A percentile compares a stretch with the other conserved stretches of the same genome.
Conservation (phyloP, 2,113 vertebrate genomes). For the Phaethornis superciliosus region DNA sequence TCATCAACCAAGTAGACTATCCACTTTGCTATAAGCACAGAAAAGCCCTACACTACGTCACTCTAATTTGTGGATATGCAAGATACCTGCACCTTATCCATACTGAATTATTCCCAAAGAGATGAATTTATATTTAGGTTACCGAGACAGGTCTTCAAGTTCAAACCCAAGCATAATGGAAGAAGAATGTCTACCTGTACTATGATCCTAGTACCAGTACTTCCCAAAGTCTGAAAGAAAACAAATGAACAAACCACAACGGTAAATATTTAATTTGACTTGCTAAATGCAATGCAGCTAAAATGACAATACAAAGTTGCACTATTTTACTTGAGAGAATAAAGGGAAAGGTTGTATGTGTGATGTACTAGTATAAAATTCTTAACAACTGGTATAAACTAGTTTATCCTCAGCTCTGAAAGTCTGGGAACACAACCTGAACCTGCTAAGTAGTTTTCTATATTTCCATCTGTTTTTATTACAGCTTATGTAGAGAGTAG, state of each 20-base stretch:
- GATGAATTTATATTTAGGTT: background rate
- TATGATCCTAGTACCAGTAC: conserved; percentile 52
- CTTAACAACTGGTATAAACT: background rate
- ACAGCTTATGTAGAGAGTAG: background rate
- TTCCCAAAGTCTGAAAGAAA: conserved; percentile 57
- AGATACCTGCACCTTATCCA: background rate
- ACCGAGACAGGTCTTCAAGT: background rate
- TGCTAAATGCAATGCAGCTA: background rate
- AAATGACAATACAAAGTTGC: background rate
- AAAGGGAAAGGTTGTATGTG: accelerated
- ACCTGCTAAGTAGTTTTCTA: background rate
- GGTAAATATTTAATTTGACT: background rate
- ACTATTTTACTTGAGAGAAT: background rate
- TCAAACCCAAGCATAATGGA: background rate
- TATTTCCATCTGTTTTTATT: background rate
- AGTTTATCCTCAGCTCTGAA: background rate
- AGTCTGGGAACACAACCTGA: background rate
- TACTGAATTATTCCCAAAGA: background rate
- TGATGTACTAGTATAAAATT: background rate
- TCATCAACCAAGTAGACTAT: background rate
- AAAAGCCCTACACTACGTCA: background rate
- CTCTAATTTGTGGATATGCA: background rate
- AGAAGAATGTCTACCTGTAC: conserved; percentile 42
- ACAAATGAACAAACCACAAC: background rate
- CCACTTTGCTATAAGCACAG: background rate